These are phyloP conservation scores for Istiophorus platypterus DNA, from an alignment of 2,113 vertebrate genomes.

Conservation along the genomic window DNA sequence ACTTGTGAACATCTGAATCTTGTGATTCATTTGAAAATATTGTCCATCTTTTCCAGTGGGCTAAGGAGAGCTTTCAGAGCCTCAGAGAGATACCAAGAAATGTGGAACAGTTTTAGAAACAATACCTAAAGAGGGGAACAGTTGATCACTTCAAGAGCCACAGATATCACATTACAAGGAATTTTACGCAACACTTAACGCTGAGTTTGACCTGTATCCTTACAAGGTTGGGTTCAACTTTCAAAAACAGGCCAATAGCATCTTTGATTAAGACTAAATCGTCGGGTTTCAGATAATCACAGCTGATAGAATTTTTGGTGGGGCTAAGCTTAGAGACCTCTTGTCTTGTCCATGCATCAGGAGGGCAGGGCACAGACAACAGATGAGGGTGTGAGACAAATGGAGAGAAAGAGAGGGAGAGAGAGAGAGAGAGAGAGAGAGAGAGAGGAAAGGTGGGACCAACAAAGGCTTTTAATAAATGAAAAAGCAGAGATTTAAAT, in stretches of 20 bases:
- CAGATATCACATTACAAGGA: neutral
- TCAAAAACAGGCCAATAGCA: conserved; percentile 1
- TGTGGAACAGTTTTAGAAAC: neutral
- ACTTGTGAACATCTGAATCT: conserved; percentile 11
- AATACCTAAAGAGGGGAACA: neutral
- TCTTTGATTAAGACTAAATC: conserved; percentile 23
- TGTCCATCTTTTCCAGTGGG: neutral
- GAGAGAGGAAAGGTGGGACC: conserved; percentile 3
- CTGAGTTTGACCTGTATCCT: neutral
- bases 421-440: too few species aligned
- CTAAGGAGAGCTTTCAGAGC: neutral
- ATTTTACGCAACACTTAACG: neutral
- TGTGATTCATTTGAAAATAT: neutral
- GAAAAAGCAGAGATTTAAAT: neutral
- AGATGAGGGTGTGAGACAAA: conserved; percentile 2
- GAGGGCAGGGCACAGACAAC: conserved; percentile 33
- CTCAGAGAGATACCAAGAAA: neutral
- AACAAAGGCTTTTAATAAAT: neutral
- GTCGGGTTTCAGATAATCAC: conserved; percentile 12
- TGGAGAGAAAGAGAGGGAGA: neutral
- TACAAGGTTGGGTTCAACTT: conserved; percentile 7
- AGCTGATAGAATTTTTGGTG: conserved; percentile 27
- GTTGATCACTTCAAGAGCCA: neutral
- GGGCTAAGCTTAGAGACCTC: conserved; percentile 57
- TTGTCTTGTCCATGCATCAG: conserved; percentile 54